phyloP scores from a whole-genome alignment of 2,888 invertebrate genomes.

The Odontothrips loti region DNA sequence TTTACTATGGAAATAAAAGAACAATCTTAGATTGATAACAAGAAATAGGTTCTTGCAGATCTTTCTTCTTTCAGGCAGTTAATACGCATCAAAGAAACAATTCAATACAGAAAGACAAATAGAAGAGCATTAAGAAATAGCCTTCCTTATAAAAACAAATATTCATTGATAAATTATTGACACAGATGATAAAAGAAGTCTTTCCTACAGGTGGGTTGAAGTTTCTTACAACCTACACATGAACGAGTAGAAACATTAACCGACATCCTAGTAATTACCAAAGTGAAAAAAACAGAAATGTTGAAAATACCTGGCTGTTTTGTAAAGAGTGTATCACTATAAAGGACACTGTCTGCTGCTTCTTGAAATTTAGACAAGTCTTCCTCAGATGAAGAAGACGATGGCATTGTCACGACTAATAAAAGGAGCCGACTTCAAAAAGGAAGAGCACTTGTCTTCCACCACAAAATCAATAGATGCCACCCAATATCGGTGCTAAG shows the following conservation, averaged over 20 bases:
- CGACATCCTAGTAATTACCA: too few species aligned
- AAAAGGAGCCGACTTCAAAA: too few species aligned
- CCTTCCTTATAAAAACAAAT: not conserved
- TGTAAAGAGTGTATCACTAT: not conserved
- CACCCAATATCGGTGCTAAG: too few species aligned
- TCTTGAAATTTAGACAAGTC: conserved; percentile 9
- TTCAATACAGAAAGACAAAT: not conserved
- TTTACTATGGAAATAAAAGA: not conserved
- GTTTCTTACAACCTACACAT: too few species aligned
- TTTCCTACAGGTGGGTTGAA: not conserved
- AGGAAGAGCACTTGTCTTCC: too few species aligned
- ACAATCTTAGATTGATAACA: not conserved
- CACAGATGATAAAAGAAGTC: not conserved
- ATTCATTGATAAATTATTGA: not conserved
- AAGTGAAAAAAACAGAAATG: not conserved
- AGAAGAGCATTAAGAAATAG: not conserved
- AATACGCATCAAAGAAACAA: not conserved
- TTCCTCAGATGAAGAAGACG: conserved; percentile 11
- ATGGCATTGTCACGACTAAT: not conserved
- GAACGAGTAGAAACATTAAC: too few species aligned
- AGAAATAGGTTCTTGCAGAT: too few species aligned
- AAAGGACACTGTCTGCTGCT: not conserved
- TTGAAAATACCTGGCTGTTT: not conserved
- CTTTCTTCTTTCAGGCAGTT: too few species aligned
- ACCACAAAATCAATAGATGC: too few species aligned